phyloP scores from a whole-genome alignment of 2,888 invertebrate genomes.

The Harmothoe impar region DNA sequence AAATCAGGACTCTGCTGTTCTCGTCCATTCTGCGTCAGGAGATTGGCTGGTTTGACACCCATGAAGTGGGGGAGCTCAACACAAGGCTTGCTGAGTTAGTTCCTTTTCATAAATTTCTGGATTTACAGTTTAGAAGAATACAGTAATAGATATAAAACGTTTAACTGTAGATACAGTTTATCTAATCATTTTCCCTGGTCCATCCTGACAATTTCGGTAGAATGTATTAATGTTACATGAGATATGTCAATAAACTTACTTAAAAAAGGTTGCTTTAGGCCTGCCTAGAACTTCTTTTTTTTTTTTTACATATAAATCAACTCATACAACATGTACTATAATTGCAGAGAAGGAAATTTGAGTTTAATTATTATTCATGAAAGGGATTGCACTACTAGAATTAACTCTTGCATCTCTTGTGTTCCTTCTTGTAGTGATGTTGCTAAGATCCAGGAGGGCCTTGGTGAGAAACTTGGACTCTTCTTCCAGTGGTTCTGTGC shows the following conservation, averaged over 20 bases:
- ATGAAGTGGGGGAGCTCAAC: conserved; percentile 81
- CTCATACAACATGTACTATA: too few relatives aligned
- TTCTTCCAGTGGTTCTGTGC: conserved; percentile 89
- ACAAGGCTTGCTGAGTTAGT: conserved; percentile 80
- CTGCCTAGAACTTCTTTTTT: too few relatives aligned
- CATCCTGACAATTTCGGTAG: too few relatives aligned
- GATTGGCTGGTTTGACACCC: conserved; percentile 82
- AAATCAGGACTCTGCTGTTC: conserved; percentile 84
- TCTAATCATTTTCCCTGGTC: too few relatives aligned
- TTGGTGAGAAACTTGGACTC: conserved; percentile 91
- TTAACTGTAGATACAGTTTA: neutral
- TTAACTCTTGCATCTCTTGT: neutral
- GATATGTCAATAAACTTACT: too few relatives aligned
- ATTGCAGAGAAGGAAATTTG: too few relatives aligned
- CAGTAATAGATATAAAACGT: neutral
- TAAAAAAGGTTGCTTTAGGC: too few relatives aligned
- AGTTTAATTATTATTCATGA: too few relatives aligned
- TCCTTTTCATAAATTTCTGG: neutral
- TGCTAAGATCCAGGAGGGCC: conserved; percentile 89
- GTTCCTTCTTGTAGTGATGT: conserved; percentile 81
- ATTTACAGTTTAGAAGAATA: neutral
- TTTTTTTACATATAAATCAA: too few relatives aligned
- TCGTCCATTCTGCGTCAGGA: conserved; percentile 80
- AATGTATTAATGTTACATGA: too few relatives aligned
- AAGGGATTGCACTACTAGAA: too few relatives aligned